A percentile compares a stretch with the other conserved stretches of the same genome.
phyloP scores from a whole-genome alignment of 1,140 invertebrate species.

The Schlechtendalia chinensis region DNA sequence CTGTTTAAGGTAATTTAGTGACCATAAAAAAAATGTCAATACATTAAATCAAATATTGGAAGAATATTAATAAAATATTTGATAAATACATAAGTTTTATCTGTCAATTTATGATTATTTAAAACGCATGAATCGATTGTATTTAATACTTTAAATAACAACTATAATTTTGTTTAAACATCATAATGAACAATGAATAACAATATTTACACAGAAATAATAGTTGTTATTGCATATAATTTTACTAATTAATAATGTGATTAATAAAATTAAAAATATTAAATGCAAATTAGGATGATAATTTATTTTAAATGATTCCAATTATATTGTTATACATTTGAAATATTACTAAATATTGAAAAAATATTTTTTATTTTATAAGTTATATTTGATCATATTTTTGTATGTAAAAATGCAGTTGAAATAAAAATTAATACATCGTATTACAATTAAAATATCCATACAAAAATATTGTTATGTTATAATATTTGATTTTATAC shows the following conservation, averaged over 20 bases:
- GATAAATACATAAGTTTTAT: not conserved
- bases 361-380: not conserved
- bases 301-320: not conserved
- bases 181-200: not conserved
- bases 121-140: not conserved
- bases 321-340: not conserved
- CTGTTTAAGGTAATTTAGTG: slow-evolving; percentile 23
- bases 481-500: not conserved
- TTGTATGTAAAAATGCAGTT: not conserved
- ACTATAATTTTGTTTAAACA: not conserved
- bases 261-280: slow-evolving; percentile 30
- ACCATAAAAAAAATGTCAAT: slow-evolving; percentile 3
- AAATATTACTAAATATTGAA: not conserved
- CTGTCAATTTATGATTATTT: not conserved
- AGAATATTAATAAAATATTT: not conserved
- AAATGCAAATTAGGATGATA: slow-evolving; percentile 28
- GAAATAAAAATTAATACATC: not conserved
- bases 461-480: not conserved
- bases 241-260: slow-evolving; percentile 16
- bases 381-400: too few relatives aligned
- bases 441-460: not conserved
- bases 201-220: not conserved
- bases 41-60: not conserved
- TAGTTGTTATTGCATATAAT: not conserved
- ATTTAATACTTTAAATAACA: slow-evolving; percentile 22